Base-by-base conservation (phyloP, 2,797 vertebrate species). In the Pseudochromis fuscus region DNA sequence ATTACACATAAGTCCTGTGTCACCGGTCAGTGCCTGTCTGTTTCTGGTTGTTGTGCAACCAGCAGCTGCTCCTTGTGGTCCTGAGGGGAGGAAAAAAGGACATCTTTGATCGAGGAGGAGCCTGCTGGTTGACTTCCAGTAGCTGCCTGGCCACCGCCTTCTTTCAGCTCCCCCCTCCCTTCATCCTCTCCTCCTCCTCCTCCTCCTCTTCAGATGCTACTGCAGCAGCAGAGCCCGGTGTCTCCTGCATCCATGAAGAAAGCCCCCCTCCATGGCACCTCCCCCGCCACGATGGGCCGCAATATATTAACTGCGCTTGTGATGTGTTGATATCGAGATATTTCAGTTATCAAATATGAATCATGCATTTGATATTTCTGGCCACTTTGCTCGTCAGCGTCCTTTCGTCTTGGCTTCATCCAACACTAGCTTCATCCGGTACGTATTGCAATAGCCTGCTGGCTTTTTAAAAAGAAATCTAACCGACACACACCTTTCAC, bases 281-380 rank as follows among this genome's bases (percentile, higher is more conserved):
- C 79, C 79, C 67, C 82, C 67, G 85, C 83, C 90, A 82, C 82
- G 77, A 94, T 94, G 94, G 90, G 87, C 87, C 87, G 82, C 84
- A 37, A 88, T 66, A 87, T 83, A 33, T 72, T 77, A 72, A 85
- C 81, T 79, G 88, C 90, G 84, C 92, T n/a, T n/a, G n/a, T 89
- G 88, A 89, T 75, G 88, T 93, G 92, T 93, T 92, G 86, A 93
- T 90, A 88, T 81, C 50, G 86, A 85, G 87, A 90, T 93, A 81
- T 92, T 91, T 87, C 79, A 90, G 76, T 84, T 61, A 85, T 92
- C 91, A 94, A 93, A 94, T 95, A 95, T 95, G 95, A 94, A 95
- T 95, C 93, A 95, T 95, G 95, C 86, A 87, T 94, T 89, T 94
- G 91, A 93, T 92, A 90, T 92, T 92, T 92, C 87, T 94, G 89